phyloP scores from a whole-genome alignment of 2,113 vertebrate genomes.

The Coptodon bakossiorum region DNA sequence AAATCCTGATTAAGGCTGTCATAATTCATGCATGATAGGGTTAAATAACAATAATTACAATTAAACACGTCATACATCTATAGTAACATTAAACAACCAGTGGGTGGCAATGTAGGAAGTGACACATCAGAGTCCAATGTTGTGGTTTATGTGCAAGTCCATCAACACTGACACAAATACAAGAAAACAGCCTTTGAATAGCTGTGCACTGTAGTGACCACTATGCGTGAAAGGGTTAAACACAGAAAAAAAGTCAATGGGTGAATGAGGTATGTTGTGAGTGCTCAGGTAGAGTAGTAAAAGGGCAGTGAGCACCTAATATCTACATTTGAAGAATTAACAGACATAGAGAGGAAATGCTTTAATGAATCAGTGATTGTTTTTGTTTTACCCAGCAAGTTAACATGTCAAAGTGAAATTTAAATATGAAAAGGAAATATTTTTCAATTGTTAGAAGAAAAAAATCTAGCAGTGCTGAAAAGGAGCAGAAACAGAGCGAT shows the following conservation, averaged over 20 bases:
- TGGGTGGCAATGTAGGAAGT: neutral
- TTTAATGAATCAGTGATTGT: neutral
- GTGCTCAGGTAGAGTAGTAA: neutral
- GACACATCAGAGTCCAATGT: neutral
- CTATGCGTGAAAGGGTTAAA: neutral
- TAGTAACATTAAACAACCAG: neutral
- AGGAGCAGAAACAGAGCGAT: neutral
- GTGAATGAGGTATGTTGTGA: neutral
- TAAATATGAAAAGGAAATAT: neutral
- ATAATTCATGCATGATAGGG: neutral
- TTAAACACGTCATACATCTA: neutral
- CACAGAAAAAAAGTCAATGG: neutral
- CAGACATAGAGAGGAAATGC: neutral
- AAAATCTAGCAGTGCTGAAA: neutral
- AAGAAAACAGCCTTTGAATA: neutral
- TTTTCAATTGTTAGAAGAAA: neutral
- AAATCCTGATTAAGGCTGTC: neutral
- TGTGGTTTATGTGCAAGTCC: neutral
- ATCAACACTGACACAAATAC: neutral
- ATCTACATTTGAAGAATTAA: neutral
- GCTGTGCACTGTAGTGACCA: neutral
- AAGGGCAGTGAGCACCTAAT: neutral
- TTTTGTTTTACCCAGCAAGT: neutral
- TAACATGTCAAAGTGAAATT: neutral
- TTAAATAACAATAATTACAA: neutral